These are phyloP conservation scores for Mycalesis mineus DNA, from an alignment of 2,888 invertebrate genomes.

Conservation along the genomic window DNA sequence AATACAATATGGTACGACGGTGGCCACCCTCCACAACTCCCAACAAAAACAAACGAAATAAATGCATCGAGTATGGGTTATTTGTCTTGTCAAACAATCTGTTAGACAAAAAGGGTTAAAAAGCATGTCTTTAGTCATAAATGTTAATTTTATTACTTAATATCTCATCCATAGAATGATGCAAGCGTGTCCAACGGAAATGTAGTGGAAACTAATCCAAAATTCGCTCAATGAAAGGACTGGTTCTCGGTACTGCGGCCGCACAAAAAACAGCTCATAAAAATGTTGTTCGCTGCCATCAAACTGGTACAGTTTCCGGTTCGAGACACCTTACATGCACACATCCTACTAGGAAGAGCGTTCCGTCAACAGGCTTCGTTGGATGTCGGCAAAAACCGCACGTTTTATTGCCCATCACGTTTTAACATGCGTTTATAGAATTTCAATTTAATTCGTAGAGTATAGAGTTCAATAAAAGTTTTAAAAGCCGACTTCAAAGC, in stretches of 20 bases:
- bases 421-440: neutral
- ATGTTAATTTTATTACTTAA: no score
- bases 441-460: slow-evolving; percentile 2
- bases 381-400: slow-evolving; percentile 16
- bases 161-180: no score
- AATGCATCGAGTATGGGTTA: no score
- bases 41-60: no score
- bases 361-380: slow-evolving; percentile 10
- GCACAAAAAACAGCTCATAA: slow-evolving; percentile 20
- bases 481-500: neutral
- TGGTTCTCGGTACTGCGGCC: neutral
- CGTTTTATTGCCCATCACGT: neutral
- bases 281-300: slow-evolving; percentile 30
- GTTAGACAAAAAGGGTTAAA: no score
- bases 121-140: no score
- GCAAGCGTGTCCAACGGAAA: no score
- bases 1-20: no score
- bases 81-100: no score
- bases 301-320: slow-evolving; percentile 66
- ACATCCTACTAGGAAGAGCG: slow-evolving; percentile 26
- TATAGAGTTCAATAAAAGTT: slow-evolving; percentile 2
- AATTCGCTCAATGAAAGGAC: neutral
- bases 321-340: slow-evolving; percentile 7
- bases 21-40: no score
- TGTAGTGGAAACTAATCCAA: neutral